A percentile compares a stretch with the other conserved stretches of the same genome.
Conservation (phyloP, 2,888 invertebrate genomes). For the Oasisia sp. region DNA sequence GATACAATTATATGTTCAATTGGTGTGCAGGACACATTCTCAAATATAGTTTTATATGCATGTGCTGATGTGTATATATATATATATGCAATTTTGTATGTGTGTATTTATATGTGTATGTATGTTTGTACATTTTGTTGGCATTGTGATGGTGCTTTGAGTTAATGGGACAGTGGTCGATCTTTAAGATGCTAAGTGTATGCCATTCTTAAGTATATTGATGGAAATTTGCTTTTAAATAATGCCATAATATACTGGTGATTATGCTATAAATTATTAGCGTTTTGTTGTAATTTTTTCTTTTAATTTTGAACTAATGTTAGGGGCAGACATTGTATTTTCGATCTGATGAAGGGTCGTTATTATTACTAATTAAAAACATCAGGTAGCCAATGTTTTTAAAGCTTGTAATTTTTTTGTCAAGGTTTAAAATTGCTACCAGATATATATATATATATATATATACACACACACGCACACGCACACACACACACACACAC, state of each 20-base stretch:
- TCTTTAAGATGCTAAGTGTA: background rate
- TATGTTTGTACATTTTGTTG: background rate
- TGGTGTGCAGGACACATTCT: background rate
- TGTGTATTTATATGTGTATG: background rate
- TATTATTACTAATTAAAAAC: too few relatives aligned
- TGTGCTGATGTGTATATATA: background rate
- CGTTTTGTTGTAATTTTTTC: too few relatives aligned
- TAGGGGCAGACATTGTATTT: too few relatives aligned
- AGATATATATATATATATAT: too few relatives aligned
- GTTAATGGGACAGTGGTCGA: background rate
- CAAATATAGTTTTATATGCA: conserved; percentile 6
- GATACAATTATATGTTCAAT: background rate
- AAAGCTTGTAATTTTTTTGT: too few relatives aligned
- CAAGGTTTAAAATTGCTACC: too few relatives aligned
- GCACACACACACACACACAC: too few relatives aligned
- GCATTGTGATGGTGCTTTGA: background rate
- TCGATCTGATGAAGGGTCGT: too few relatives aligned
- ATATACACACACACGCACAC: too few relatives aligned
- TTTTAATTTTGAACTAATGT: too few relatives aligned
- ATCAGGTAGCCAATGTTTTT: too few relatives aligned
- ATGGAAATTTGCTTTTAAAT: background rate
- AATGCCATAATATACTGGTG: background rate
- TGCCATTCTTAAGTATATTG: background rate
- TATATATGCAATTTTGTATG: background rate
- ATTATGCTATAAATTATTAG: too few relatives aligned